Evolutionary conservation across 2,113 vertebrate genomes (phyloP), one percentile per base, ranked within the genome.

Genomic region (Macquaria australasica): DNA sequence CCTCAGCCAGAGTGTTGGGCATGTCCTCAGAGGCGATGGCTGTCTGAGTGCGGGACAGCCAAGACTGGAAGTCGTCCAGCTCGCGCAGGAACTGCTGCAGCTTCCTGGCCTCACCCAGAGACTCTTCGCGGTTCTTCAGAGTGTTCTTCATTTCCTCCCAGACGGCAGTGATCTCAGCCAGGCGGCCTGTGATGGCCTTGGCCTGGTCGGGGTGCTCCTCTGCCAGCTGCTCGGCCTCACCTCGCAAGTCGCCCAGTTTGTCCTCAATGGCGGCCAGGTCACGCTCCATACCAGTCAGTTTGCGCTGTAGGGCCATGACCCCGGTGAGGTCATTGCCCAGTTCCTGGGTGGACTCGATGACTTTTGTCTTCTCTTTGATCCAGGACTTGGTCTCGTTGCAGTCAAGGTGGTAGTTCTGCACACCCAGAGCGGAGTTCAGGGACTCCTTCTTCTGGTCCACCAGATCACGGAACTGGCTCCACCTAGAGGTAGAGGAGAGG

Each of bases 301-400:
- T 99, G 79, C 98, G 96, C 91, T 99, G 98, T 88, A 99, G 95
- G 16, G 98, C 98, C 97, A 99, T 98, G 75, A 99, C 98, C 0
- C 98, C 98, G 0, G 98, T 97, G 62, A 99, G 96, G 89, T 99
- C 98, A 0, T 99, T 99, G 73, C 98, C 98, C 92, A 99, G 95
- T 83, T 99, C 98, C 85, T 99, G 98, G 0, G 98, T 99, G 60
- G 98, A 99, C 92, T 99, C 98, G 0, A 99, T 99, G 56, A 99
- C 98, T 94, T 99, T 99, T 94, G 98, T 99, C 95, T 99, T 99
- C 91, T 99, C 98, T 53, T 97, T 97, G 91, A 99, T 99, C 98
- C 98, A 99, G 39, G 98, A 98, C 87, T 99, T 99, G 89, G 98
- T 99, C 95, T 99, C 98, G 1, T 99, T 99, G 91, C 98, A 99